Conservation (phyloP, 2,113 vertebrate genomes). For the Aptenodytes patagonicus region DNA sequence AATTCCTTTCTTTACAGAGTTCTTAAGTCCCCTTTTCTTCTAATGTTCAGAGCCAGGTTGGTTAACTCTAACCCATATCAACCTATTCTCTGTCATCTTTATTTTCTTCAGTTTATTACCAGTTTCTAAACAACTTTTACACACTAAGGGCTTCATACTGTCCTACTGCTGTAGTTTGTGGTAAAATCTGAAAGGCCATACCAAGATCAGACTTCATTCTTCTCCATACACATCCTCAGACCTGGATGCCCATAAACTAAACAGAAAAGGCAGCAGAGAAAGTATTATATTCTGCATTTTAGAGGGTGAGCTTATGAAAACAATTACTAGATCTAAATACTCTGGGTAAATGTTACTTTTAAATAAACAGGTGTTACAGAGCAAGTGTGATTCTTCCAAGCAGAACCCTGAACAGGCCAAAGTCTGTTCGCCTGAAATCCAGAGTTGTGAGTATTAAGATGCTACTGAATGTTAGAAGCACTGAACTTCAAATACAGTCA, state of each 20-base stretch:
- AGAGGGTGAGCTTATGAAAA: background rate
- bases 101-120: background rate
- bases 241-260: background rate
- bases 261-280: background rate
- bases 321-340: background rate
- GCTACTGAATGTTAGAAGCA: background rate
- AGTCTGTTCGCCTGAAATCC: background rate
- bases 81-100: background rate
- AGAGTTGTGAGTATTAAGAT: background rate
- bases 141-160: background rate
- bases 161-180: background rate
- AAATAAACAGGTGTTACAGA: background rate
- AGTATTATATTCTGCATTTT: background rate
- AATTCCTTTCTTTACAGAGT: background rate
- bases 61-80: background rate
- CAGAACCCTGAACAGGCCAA: background rate
- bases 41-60: background rate
- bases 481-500: background rate
- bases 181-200: background rate
- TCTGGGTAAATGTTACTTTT: background rate
- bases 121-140: background rate
- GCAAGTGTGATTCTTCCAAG: background rate
- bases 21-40: background rate
- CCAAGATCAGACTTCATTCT: background rate
- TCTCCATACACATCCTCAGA: background rate